Conservation (phyloP, 2,888 invertebrate genomes). For the Digitonthophagus gazella region DNA sequence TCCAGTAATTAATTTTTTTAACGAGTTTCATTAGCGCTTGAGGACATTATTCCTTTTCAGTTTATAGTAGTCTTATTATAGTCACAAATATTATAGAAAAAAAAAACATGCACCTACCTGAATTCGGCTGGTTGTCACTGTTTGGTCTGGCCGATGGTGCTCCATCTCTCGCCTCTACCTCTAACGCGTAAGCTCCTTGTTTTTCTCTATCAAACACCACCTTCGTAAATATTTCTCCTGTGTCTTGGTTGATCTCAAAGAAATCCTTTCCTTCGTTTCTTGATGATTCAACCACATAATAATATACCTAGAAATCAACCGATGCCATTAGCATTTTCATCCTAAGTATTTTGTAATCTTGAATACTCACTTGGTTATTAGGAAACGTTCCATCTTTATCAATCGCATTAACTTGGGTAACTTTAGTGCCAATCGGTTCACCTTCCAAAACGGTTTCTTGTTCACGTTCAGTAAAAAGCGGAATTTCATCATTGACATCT, state of each 20-base stretch:
- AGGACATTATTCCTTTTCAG: too few species aligned
- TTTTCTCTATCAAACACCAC: conserved; percentile 96
- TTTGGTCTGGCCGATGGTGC: conserved; percentile 95
- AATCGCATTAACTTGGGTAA: conserved; percentile 93
- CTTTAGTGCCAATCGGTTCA: conserved; percentile 91
- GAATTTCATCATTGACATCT: conserved; percentile 97
- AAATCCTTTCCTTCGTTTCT: conserved; percentile 92
- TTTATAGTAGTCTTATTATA: too few species aligned
- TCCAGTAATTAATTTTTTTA: too few species aligned
- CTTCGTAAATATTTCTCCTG: conserved; percentile 94
- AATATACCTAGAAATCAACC: conserved; percentile 72
- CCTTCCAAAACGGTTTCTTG: conserved; percentile 95
- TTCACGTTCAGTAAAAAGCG: conserved; percentile 91
- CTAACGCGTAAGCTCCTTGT: conserved; percentile 94
- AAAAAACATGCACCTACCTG: conserved; percentile 65
- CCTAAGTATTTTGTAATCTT: background rate
- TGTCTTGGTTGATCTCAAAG: conserved; percentile 94
- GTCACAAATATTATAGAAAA: background rate
- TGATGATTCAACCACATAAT: conserved; percentile 88
- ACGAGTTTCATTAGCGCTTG: too few species aligned
- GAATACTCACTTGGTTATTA: conserved; percentile 88
- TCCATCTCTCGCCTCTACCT: conserved; percentile 95
- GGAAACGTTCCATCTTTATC: conserved; percentile 95
- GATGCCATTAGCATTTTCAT: too few species aligned
- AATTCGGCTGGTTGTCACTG: conserved; percentile 91